Evolutionary conservation across 2,888 invertebrate genomes (phyloP), one percentile per base, ranked within the genome.

Genomic region (Piscicola geometra): DNA sequence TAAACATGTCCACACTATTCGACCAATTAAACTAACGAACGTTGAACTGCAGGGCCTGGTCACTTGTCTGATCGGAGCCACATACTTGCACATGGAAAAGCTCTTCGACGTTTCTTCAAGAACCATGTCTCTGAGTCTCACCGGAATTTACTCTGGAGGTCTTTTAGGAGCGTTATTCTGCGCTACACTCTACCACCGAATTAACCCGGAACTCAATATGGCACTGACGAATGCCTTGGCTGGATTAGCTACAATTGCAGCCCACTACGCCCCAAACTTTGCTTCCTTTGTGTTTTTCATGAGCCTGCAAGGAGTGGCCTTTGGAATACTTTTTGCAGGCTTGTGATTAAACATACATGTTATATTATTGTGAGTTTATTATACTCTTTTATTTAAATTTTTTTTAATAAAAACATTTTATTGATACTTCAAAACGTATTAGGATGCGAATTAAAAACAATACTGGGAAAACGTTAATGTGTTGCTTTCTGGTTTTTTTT

Each of bases 61-160:
- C 21, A 50, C 68, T 33, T 66, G 72, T 32, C n/a, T 78, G n/a
- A n/a, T 77, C 5, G 78, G 78, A 1, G 30, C 77, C n/a, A 72
- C 77, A 3, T 52, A 75, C 18, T 69, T 78, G n/a, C 75, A 76
- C 74, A 71, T 78, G 77, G 78, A 77, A 28, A 69, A 67, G 9
- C 33, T 75, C 2, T 75, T 78, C 15, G 70, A 66, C 50, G 41
- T 71, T 12, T 32, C 28, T 30, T 71, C 77, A 1, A 66, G 60
- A 21, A 28, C 18, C 30, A 56, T 78, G 47, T 75, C 78, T 5
- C 33, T 66, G 9, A 66, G 69, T 2, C 50, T 78, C 32, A 75
- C 71, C 0, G 60, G 35, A 33, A 25, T 64, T 41, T 21, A 50
- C 28, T 30, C 75, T 5, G 78, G 78, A 3, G 75, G 77, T 47